phyloP scores from a whole-genome alignment of 2,797 vertebrate genomes.

The Enteromius viviparus region DNA sequence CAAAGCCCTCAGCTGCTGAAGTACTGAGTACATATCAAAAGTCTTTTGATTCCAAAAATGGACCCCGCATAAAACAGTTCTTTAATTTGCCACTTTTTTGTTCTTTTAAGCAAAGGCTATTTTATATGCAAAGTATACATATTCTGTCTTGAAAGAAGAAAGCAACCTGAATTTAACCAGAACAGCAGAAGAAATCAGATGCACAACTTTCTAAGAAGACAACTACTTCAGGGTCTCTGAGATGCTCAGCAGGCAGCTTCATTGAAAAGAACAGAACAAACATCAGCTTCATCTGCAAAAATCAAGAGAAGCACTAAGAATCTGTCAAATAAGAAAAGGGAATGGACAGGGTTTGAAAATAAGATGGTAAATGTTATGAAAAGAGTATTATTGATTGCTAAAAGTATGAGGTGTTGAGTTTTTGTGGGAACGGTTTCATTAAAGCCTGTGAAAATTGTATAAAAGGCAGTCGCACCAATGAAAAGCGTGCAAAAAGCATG shows the following conservation, averaged over 20 bases:
- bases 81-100: background rate
- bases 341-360: background rate
- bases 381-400: background rate
- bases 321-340: background rate
- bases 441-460: background rate
- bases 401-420: background rate
- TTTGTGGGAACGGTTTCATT: background rate
- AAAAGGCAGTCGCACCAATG: background rate
- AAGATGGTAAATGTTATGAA: background rate
- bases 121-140: background rate
- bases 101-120: background rate
- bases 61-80: background rate
- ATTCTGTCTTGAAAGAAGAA: background rate
- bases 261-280: background rate
- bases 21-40: background rate
- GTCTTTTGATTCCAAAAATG: background rate
- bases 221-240: background rate
- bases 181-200: slow-evolving; percentile 2
- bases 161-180: background rate
- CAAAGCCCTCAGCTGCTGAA: background rate
- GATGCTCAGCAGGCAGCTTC: background rate
- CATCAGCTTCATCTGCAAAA: slow-evolving; percentile 1
- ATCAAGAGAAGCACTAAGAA: background rate
- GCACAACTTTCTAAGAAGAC: background rate
- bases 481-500: background rate